Base-by-base conservation (phyloP, 2,797 vertebrate genomes). In the Semotilus atromaculatus region DNA sequence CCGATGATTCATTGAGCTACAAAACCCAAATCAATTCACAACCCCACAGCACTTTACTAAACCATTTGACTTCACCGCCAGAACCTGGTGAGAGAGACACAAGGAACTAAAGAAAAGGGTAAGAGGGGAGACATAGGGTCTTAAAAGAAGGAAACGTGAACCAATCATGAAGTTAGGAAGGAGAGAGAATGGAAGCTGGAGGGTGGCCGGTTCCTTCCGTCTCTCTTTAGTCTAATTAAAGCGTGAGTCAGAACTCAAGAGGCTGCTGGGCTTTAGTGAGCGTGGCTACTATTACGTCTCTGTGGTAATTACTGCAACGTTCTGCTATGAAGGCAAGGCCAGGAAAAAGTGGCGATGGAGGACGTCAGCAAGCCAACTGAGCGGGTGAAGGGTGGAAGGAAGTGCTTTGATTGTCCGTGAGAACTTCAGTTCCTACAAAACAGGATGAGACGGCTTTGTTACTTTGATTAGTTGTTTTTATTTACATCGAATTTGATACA, bases 191-290 rank as follows among this genome's bases (percentile, higher is more conserved):
- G 26, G 60, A 66, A 34, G 60, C 51, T 67, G 29, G 77, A 80
- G 38, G 64, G 43, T 62, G 58, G 79, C 36, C 55, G 23, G 53
- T 76, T 79, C 36, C 79, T 84, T 40, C 74, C 9, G 55, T 80
- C 68, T 72, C 62, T 71, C 68, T 85, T 85, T 70, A 62, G 75
- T 73, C 66, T 85, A 85, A 85, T 85, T 85, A 80, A 80, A 85
- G 83, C 23, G 0, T 62, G 76, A 85, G 53, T 80, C 75, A 85
- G 74, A 85, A 73, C 83, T 85, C 76, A 45, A 79, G 76, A 72
- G 76, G 55, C 67, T 85, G 67, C 68, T 71, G 83, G 75, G 76
- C 76, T 71, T 86, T 76, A 75, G 85, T 45, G 51, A 86, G 53
- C n/a, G 18, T 36, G 78, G 78, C 70, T 70, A 77, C 72, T 70